Conservation (phyloP, 2,888 invertebrate genomes). For the Tachina lurida region DNA sequence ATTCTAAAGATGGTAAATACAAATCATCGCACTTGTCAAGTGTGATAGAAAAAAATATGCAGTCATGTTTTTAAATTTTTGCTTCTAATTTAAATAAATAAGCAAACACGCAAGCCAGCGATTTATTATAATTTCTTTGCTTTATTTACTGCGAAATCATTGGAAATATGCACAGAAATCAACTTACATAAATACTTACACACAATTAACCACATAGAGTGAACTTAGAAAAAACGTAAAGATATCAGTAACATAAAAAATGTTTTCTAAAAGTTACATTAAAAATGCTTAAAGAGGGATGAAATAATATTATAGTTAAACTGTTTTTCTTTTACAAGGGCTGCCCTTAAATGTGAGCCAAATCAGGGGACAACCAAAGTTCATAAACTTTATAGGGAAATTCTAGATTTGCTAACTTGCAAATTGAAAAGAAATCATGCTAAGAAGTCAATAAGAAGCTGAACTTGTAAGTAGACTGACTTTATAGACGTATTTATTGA, state of each 20-base stretch:
- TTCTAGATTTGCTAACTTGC: no score
- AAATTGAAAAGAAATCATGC: no score
- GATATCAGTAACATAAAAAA: neutral
- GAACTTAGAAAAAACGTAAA: no score
- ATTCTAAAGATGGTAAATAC: neutral
- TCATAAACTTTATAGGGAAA: no score
- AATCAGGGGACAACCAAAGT: no score
- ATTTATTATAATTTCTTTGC: constrained; percentile 39
- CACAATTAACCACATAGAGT: neutral
- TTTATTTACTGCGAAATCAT: constrained; percentile 33
- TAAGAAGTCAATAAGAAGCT: no score
- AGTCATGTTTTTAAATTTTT: constrained; percentile 17
- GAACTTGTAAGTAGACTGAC: no score
- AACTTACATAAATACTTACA: neutral
- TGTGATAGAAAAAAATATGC: neutral
- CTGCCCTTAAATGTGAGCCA: no score
- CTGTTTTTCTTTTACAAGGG: no score
- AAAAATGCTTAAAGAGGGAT: neutral
- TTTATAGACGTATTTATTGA: no score
- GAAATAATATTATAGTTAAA: no score
- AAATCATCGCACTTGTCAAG: neutral
- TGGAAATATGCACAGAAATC: neutral
- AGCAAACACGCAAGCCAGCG: neutral
- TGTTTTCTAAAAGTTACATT: no score
- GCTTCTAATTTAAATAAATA: constrained; percentile 2